phyloP scores from a whole-genome alignment of 2,113 vertebrate species.

The Neolamprologus hecqui region DNA sequence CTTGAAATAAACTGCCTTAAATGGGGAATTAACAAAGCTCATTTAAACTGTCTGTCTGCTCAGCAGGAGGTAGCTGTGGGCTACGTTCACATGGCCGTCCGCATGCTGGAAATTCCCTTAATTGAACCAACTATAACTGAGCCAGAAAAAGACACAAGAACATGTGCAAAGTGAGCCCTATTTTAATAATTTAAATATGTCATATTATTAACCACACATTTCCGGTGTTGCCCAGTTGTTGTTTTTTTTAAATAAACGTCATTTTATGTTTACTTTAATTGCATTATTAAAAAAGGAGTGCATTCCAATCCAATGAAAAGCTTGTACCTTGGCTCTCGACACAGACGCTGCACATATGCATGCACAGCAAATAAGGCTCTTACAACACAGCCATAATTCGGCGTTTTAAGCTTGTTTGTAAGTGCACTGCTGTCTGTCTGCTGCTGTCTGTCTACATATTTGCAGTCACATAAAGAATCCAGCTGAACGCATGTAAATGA shows the following conservation, averaged over 20 bases:
- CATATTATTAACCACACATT: neutral
- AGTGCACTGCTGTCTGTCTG: neutral
- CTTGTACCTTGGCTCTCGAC: neutral
- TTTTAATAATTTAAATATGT: neutral
- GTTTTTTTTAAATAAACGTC: neutral
- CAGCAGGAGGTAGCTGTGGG: neutral
- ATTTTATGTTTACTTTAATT: neutral
- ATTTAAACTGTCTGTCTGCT: neutral
- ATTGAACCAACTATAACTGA: constrained; percentile 8
- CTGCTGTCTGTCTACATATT: neutral
- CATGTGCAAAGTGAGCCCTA: neutral
- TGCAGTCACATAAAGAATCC: neutral
- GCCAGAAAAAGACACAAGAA: neutral
- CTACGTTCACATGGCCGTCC: constrained; percentile 46
- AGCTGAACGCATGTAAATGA: neutral
- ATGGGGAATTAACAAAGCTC: neutral
- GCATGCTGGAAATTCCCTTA: constrained; percentile 67
- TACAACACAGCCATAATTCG: neutral
- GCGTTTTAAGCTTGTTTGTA: neutral
- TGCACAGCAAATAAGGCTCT: neutral
- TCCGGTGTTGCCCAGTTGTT: neutral
- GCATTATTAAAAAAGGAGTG: neutral
- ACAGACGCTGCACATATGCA: neutral
- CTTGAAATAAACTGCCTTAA: neutral
- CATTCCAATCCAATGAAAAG: neutral